Base-by-base conservation (phyloP, 2,888 invertebrate genomes). In the Enchytraeus crypticus region DNA sequence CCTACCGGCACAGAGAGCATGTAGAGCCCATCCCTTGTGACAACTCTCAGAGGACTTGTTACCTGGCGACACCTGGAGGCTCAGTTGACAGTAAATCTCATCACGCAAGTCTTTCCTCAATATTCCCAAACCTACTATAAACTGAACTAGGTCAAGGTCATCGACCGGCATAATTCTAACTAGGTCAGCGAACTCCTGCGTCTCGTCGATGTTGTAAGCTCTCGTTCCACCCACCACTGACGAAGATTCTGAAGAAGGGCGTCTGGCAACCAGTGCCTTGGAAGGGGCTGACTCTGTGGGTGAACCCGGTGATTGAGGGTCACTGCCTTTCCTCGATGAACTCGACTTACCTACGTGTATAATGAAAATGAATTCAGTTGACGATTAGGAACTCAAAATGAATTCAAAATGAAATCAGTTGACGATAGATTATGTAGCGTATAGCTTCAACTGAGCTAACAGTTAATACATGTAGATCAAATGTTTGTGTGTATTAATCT, bases 61-160 rank as follows among this genome's bases (percentile, higher is more conserved):
- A 8, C 59, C 47, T 14, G 60, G 61, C 49, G 49, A 47, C 43
- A 70, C 53, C 55, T 69, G 69, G 38, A 59, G 57, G 57, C 66
- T 65, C n/a, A 70, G n/a, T 60, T 68, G 69, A 26, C 65, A 66
- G 62, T 54, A 66, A 8, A 69, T 66, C 56, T 70, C 70, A 34
- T 70, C 69, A 34, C 70, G 67, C 21, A 70, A 51, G n/a, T 66
- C 65, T 51, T 51, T 63, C 30, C 64, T 55, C 21, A 70, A 58
- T 30, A 70, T 69, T 51, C 67, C 70, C 47, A 69, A 65, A 23
- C 67, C 66, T 11, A 68, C 62, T 32, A 70, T 64, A 51, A 64
- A 69, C 59, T 70, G 70, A 14, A 67, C 53, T 5, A 67, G 51
- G 46, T 68, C 69, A 38, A 64, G 38, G 1, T 67, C 66, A 26